A percentile compares a stretch with the other conserved stretches of the same genome.
Evolutionary conservation across 2,888 invertebrate genomes (phyloP).

Genomic region (Heteromyza rotundicornis): DNA sequence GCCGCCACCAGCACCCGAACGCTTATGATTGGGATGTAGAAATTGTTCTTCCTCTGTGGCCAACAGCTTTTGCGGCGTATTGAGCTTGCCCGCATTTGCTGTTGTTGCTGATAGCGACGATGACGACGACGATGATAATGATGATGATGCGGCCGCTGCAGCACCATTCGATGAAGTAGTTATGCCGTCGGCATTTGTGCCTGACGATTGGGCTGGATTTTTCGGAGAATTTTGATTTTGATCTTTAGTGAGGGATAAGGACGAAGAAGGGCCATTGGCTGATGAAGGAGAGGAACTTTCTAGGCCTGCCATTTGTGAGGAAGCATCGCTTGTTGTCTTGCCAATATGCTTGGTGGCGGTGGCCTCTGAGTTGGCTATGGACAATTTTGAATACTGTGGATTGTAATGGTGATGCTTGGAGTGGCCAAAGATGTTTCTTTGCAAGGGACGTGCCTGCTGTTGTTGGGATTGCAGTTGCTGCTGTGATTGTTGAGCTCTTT

Average conservation of each 20-base stretch:
- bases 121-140: constrained; percentile 9
- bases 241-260: no score
- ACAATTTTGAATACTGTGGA: constrained; percentile 41
- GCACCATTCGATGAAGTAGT: neutral
- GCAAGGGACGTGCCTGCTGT: constrained; percentile 41
- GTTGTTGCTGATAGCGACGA: neutral
- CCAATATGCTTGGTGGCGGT: constrained; percentile 47
- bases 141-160: constrained; percentile 5
- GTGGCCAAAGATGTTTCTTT: constrained; percentile 53
- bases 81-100: neutral
- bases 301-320: constrained; percentile 3
- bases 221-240: neutral
- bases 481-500: constrained; percentile 46
- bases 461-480: constrained; percentile 43
- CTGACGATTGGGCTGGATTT: neutral
- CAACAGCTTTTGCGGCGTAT: constrained; percentile 1
- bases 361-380: constrained; percentile 50
- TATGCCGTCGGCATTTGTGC: no score
- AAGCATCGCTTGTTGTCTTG: constrained; percentile 3
- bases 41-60: constrained; percentile 39
- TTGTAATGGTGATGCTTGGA: constrained; percentile 52
- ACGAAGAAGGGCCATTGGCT: neutral
- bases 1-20: no score
- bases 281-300: constrained; percentile 21
- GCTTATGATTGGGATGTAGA: constrained; percentile 54